phyloP scores from a whole-genome alignment of 2,797 vertebrate species.

The Centroberyx gerrardi region DNA sequence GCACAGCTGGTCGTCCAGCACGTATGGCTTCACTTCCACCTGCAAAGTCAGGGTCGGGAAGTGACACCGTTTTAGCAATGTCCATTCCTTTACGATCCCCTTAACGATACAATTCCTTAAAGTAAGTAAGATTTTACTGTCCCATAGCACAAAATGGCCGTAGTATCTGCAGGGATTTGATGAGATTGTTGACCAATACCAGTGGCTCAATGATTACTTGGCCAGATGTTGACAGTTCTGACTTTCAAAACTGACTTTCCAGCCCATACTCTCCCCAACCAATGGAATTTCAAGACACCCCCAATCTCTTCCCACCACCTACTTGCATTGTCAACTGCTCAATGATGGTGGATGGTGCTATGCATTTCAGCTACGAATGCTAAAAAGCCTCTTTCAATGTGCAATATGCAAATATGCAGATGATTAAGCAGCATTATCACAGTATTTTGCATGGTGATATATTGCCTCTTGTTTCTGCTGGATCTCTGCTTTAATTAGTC shows the following conservation, averaged over 20 bases:
- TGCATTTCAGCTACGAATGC: no score
- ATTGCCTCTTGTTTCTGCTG: constrained; percentile 10
- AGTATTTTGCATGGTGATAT: neutral
- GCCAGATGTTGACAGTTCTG: no score
- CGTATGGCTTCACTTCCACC: constrained; percentile 99
- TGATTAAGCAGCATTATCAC: constrained; percentile 9
- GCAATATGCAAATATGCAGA: constrained; percentile 45
- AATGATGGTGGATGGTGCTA: neutral
- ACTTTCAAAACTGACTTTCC: no score
- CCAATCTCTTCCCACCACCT: neutral
- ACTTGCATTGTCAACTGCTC: constrained; percentile 5
- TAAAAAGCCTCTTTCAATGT: no score
- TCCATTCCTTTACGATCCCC: neutral
- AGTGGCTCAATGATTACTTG: no score
- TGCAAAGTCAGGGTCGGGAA: constrained; percentile 62
- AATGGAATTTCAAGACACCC: no score
- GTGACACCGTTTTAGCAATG: neutral
- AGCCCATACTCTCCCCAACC: no score
- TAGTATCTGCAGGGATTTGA: no score
- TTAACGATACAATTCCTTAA: no score
- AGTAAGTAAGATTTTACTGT: no score
- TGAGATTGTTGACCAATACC: no score
- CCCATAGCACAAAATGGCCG: no score
- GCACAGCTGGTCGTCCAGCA: constrained; percentile 99
- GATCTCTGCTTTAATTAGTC: constrained; percentile 8